These are phyloP conservation scores for Acipenser oxyrinchus DNA, from an alignment of 2,797 vertebrate genomes.

Conservation along the genomic window DNA sequence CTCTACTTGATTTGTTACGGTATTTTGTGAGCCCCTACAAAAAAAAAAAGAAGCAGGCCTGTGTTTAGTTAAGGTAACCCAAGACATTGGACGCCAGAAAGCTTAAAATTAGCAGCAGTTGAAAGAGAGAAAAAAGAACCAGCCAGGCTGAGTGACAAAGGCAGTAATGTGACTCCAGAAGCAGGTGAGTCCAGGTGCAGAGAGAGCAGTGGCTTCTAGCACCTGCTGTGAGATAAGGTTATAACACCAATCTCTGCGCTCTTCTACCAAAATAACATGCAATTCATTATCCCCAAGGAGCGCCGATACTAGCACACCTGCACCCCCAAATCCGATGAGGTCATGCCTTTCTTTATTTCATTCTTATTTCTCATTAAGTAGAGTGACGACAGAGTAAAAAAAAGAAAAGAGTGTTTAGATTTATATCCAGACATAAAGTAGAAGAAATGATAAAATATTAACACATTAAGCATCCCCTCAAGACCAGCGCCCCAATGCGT, in stretches of 20 bases:
- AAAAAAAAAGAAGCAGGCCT: too few relatives aligned
- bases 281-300: not conserved
- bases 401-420: too few relatives aligned
- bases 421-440: too few relatives aligned
- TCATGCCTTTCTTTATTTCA: not conserved
- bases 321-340: not conserved
- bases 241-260: not conserved
- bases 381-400: not conserved
- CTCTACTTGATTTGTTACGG: too few relatives aligned
- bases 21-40: too few relatives aligned
- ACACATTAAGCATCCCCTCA: too few relatives aligned
- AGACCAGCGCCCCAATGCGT: too few relatives aligned
- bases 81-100: too few relatives aligned
- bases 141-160: not conserved
- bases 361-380: not conserved
- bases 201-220: not conserved
- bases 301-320: not conserved
- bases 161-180: not conserved
- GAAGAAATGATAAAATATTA: too few relatives aligned
- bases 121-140: not conserved
- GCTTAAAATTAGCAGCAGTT: not conserved
- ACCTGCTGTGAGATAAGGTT: not conserved
- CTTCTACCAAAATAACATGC: not conserved
- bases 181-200: not conserved
- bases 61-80: too few relatives aligned